A percentile compares a stretch with the other conserved stretches of the same genome.
phyloP scores from a whole-genome alignment of 2,888 invertebrate species.

The Anodontia alba region DNA sequence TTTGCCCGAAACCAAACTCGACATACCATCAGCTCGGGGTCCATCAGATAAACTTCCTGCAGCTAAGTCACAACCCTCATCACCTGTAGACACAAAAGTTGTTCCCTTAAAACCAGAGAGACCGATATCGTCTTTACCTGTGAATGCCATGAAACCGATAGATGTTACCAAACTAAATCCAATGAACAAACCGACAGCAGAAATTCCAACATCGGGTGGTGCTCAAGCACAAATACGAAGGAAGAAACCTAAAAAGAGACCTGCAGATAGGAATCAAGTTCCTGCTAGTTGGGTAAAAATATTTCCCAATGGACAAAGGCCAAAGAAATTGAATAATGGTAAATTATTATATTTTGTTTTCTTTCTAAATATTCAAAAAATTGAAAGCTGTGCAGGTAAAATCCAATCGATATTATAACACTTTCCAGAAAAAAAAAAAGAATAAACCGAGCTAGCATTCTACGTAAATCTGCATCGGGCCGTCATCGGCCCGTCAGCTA shows the following conservation, averaged over 20 bases:
- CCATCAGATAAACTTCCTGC: not conserved
- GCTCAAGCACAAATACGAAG: not conserved
- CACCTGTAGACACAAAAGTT: not conserved
- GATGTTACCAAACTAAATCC: no score
- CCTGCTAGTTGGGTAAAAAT: not conserved
- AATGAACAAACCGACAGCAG: not conserved
- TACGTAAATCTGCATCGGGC: no score
- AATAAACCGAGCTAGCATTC: no score
- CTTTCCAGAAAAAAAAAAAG: no score
- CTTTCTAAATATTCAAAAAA: no score
- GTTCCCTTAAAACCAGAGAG: not conserved
- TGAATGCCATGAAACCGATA: not conserved
- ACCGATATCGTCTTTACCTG: not conserved
- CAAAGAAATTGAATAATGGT: not conserved
- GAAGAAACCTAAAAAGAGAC: not conserved
- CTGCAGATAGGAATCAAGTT: not conserved
- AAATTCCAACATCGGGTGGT: not conserved
- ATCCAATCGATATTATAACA: no score
- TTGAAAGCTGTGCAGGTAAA: no score
- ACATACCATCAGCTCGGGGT: not conserved
- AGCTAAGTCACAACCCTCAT: not conserved
- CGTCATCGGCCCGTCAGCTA: no score
- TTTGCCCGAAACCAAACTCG: not conserved
- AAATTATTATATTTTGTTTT: not conserved
- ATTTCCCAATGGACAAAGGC: not conserved